These are phyloP conservation scores for Lepidurus arcticus DNA, from an alignment of 1,140 invertebrate species.

Conservation along the genomic window DNA sequence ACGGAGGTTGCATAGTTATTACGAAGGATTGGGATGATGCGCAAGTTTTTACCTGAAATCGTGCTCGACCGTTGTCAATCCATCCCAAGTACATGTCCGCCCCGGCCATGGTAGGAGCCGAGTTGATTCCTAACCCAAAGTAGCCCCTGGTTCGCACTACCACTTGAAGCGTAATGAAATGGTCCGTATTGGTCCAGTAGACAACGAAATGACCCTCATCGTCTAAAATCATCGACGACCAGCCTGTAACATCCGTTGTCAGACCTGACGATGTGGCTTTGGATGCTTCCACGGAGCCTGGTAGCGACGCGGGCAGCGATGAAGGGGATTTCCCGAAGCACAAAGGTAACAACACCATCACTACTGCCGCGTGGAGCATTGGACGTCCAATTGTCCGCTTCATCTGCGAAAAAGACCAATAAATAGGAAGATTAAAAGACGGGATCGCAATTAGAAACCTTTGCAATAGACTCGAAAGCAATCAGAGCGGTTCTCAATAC, in stretches of 20 bases:
- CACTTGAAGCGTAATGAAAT: slow-evolving; percentile 11
- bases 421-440: background rate
- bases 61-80: slow-evolving; percentile 8
- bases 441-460: background rate
- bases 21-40: background rate
- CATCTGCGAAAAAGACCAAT: background rate
- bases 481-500: too few species aligned
- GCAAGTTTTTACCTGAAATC: slow-evolving; percentile 8
- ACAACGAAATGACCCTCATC: background rate
- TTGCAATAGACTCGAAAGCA: too few species aligned
- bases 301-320: background rate
- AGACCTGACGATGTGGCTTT: background rate
- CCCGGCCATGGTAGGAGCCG: background rate
- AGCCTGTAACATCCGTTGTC: background rate
- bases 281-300: background rate
- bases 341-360: background rate
- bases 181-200: slow-evolving; percentile 1
- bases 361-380: background rate
- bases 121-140: background rate
- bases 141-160: slow-evolving; percentile 6
- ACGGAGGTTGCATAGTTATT: background rate
- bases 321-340: background rate
- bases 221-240: slow-evolving; percentile 8
- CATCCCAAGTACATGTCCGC: slow-evolving; percentile 21
- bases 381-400: background rate